Base-by-base conservation (phyloP, 2,888 invertebrate species). In the Palloptera scutellata region DNA sequence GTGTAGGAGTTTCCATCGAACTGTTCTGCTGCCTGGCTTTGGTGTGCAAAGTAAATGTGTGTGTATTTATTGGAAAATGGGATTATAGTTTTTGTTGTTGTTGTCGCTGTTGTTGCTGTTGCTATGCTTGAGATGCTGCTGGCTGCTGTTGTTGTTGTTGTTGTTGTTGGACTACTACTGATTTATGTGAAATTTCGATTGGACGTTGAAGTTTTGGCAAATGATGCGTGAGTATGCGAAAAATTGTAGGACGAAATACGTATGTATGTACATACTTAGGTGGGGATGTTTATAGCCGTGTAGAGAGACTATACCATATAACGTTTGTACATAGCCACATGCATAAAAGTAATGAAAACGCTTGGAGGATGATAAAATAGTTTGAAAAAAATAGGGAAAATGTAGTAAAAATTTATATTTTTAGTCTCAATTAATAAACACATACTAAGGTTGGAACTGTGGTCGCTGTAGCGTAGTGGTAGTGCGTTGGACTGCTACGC, bases 121-220 rank as follows among this genome's bases (percentile, higher is more conserved):
- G 57, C 55, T 64, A 48, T 48, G 48, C 42, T 13, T 15, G n/a
- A n/a, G n/a, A n/a, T n/a, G n/a, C n/a, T n/a, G n/a, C n/a, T n/a
- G n/a, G n/a, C n/a, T n/a, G n/a, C n/a, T n/a, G n/a, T n/a, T n/a
- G 10, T n/a, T 10, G 4, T n/a, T 55, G 30, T 61, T 19, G 51
- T 17, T 64, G 45, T 61, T 48, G 42, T 42, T 17, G 53, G 43
- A 42, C 41, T 61, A 42, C 41, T 61, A 17, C 43, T 55, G 61
- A 68, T 68, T 68, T 64, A 65, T 65, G 68, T 57, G 45, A 63
- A 61, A 53, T 65, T 68, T 68, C 61, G 68, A 68, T 68, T 68
- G 68, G 68, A 68, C 51, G 65, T 61, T 65, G 55, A 57, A 60
- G 61, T 67, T 68, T 55, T 51, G 57, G 55, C 64, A 64, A 64